Evolutionary conservation across 1,140 invertebrate species (phyloP).

Genomic region (Leptinotarsa texana): DNA sequence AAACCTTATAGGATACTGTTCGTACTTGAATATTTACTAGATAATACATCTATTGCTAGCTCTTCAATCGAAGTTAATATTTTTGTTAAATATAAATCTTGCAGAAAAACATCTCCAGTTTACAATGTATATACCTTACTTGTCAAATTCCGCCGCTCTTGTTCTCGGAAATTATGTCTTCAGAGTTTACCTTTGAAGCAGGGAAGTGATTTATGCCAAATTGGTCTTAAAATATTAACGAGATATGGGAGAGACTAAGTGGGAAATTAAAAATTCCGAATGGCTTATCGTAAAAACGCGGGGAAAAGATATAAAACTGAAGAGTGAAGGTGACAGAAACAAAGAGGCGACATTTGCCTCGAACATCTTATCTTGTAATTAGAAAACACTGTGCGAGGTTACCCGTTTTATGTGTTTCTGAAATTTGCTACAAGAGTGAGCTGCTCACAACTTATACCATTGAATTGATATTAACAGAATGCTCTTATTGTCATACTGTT

Average conservation of each 20-base stretch:
- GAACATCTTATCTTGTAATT: constrained; percentile 26
- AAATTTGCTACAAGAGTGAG: constrained; percentile 11
- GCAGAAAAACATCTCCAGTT: too few relatives aligned
- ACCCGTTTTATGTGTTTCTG: constrained; percentile 23
- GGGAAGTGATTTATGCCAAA: constrained; percentile 27
- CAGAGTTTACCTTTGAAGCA: not conserved
- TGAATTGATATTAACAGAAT: too few relatives aligned
- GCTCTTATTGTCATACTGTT: too few relatives aligned
- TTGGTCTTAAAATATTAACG: constrained; percentile 27
- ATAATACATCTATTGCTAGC: too few relatives aligned
- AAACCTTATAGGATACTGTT: too few relatives aligned
- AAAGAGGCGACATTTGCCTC: constrained; percentile 20
- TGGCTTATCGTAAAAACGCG: constrained; percentile 26
- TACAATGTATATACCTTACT: too few relatives aligned
- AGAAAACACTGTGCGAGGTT: constrained; percentile 9
- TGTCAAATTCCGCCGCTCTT: too few relatives aligned
- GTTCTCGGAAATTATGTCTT: not conserved
- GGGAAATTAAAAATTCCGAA: constrained; percentile 27
- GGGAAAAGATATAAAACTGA: constrained; percentile 7
- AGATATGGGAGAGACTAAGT: constrained; percentile 27
- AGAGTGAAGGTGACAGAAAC: constrained; percentile 18
- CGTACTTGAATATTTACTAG: too few relatives aligned
- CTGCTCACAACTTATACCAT: not conserved
- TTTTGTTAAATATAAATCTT: too few relatives aligned
- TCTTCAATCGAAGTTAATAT: too few relatives aligned